A percentile compares a stretch with the other conserved stretches of the same genome.
phyloP scores from a whole-genome alignment of 2,797 vertebrate species.

The Microchirus variegatus region DNA sequence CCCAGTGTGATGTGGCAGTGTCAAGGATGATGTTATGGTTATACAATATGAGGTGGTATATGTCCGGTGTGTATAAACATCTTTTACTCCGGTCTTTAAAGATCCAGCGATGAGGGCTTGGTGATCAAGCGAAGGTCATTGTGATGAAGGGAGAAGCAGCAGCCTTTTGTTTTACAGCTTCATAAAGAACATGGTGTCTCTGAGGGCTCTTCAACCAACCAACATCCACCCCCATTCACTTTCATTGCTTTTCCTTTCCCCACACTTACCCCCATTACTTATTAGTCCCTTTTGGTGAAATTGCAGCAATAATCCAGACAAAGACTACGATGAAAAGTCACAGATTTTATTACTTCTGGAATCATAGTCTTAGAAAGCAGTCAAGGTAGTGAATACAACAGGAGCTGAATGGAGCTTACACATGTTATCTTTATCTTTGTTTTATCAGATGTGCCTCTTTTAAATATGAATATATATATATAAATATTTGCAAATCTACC shows the following conservation, averaged over 20 bases:
- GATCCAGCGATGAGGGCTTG: conserved; percentile 54
- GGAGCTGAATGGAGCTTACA: background rate
- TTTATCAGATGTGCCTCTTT: too few relatives aligned
- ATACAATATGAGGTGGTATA: conserved; percentile 55
- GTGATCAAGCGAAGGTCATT: conserved; percentile 80
- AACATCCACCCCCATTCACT: conserved; percentile 49
- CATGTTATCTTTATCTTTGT: background rate
- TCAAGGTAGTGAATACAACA: background rate
- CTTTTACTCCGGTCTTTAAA: conserved; percentile 74
- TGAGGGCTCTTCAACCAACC: conserved; percentile 57
- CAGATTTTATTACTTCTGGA: conserved; percentile 15
- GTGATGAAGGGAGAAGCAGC: conserved; percentile 66
- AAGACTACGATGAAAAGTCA: background rate
- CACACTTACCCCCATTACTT: conserved; percentile 28
- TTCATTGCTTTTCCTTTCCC: conserved; percentile 46
- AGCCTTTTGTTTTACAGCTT: conserved; percentile 77
- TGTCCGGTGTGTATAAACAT: conserved; percentile 74
- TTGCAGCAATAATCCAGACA: conserved; percentile 19
- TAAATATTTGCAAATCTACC: too few relatives aligned
- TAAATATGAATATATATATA: too few relatives aligned
- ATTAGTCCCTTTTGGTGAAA: conserved; percentile 36
- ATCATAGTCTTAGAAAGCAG: conserved; percentile 12
- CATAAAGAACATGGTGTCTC: conserved; percentile 78
- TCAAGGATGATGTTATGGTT: conserved; percentile 66
- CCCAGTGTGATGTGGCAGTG: conserved; percentile 24